phyloP scores from a whole-genome alignment of 2,797 vertebrate genomes.

The Anabacerthia variegaticeps region DNA sequence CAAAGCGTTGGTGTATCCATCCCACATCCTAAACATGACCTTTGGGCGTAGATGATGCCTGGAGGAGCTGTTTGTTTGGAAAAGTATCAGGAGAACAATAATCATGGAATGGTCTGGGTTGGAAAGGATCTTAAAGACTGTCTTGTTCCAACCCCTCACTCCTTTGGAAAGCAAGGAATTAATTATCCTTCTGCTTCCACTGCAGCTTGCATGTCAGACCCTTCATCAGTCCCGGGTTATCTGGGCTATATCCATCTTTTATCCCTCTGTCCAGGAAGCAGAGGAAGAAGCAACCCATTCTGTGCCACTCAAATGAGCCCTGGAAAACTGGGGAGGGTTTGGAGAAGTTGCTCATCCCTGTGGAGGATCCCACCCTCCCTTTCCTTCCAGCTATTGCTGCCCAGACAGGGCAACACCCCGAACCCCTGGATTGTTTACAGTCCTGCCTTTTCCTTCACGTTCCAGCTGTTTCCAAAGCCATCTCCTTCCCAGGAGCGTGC shows the following conservation, averaged over 20 bases:
- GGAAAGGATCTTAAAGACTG: background rate
- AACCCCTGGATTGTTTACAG: background rate
- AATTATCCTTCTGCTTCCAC: background rate
- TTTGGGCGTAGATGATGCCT: rapidly evolving
- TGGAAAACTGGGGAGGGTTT: background rate
- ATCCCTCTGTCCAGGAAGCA: background rate
- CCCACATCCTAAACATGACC: background rate
- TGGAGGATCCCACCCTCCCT: background rate
- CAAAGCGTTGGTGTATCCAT: background rate
- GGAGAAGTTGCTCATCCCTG: background rate
- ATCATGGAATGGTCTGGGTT: background rate
- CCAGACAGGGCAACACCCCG: background rate
- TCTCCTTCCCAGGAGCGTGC: background rate
- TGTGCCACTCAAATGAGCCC: rapidly evolving
- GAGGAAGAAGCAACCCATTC: background rate
- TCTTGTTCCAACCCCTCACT: background rate
- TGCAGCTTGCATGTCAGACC: background rate
- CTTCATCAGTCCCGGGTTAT: background rate
- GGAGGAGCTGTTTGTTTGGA: background rate
- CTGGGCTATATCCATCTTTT: background rate
- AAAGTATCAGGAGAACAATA: background rate
- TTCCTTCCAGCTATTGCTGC: constrained; percentile 45
- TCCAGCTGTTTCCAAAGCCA: background rate
- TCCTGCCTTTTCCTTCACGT: background rate
- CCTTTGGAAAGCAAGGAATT: background rate